Evolutionary conservation across 1,140 invertebrate genomes (phyloP), one percentile per base, ranked within the genome.

Genomic region (Bombus confusus): DNA sequence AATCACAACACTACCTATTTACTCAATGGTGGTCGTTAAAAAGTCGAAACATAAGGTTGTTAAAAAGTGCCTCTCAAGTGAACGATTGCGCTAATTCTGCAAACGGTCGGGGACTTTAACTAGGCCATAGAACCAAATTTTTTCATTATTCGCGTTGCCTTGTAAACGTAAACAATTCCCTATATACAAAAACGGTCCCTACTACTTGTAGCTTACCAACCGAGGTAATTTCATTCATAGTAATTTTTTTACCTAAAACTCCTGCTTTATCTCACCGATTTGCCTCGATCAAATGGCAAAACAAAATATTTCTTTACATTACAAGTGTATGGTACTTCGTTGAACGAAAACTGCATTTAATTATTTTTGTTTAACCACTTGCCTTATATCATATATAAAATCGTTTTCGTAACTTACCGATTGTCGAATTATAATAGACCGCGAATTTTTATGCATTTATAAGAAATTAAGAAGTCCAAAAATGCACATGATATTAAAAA

Each of bases 101-200:
- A 77, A 22, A 81, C 76, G 88, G 88, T 90, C 86, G 89, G 86
- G 88, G 83, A 83, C 75, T 64, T 81, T 43, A 80, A 77, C 87
- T 89, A 89, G 88, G 88, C 88, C 88, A 86, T 89, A 71, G 43
- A 83, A 89, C 76, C 43, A 85, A 68, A 89, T 78, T 75, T 83
- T 72, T n/a, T 62, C 28, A 77, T 80, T 87, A 83, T 57, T 62
- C 43, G 37, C 80, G 59, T 68, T n/a, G n/a, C 18, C 6, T 52
- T 22, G 47, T 52, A 52, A 47, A 52, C 18, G 47, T 82, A 43
- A 86, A 89, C 80, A 66, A 47, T 85, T 88, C 34, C 39, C 88
- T 90, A 90, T 90, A 89, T 90, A 90, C 86, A 90, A 87, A 85
- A 77, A 90, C 83, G 66, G 64, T 71, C 39, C 31, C 80, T 87